Evolutionary conservation across 1,140 invertebrate genomes (phyloP), one percentile per base, ranked within the genome.

Genomic region (Pachypeltis micranthus): DNA sequence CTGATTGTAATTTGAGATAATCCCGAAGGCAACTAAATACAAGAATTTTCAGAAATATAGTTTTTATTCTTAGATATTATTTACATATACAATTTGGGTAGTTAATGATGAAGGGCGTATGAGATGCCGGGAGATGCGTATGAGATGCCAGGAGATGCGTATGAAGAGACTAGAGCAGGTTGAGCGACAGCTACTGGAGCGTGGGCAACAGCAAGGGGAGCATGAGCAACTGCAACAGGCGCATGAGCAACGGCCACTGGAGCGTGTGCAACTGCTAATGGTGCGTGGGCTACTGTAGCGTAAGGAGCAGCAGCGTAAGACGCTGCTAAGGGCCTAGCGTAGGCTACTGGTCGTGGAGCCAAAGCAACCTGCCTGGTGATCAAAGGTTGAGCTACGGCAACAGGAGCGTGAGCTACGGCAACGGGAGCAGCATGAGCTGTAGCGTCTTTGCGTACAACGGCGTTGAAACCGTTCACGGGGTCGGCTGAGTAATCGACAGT

Each of bases 401-500:
- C 39, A n/a, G 59, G 59, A 2, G 59, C 34, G 28, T 34, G 29
- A 16, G 31, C 31, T 2, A 61, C 39, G 34, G 59, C 34, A 19
- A 39, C 39, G 7, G 34, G 29, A n/a, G 31, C 29, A 61, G 59
- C 31, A 25, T 31, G 29, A 16, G 59, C 59, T 1, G 3, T 23
- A 39, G 7, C 47, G 47, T 21, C 21, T 51, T 51, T 51, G 10
- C 23, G 47, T 4, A 51, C 47, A 3, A 51, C 47, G 23, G 47
- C 47, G 47, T 51, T 51, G 47, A 51, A 51, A 4, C 47, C 47
- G 19, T 51, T 51, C 12, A 51, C 21, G 21, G 47, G 47, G 47
- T 51, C 47, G 23, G 72, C 72, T 2, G 66, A 66, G 61, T 73
- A 73, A 10, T 68, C 68, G 0, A 73, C 73, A 44, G 65, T 65